Base-by-base conservation (phyloP, 2,797 vertebrate genomes). In the Percopsis omiscomaycus region DNA sequence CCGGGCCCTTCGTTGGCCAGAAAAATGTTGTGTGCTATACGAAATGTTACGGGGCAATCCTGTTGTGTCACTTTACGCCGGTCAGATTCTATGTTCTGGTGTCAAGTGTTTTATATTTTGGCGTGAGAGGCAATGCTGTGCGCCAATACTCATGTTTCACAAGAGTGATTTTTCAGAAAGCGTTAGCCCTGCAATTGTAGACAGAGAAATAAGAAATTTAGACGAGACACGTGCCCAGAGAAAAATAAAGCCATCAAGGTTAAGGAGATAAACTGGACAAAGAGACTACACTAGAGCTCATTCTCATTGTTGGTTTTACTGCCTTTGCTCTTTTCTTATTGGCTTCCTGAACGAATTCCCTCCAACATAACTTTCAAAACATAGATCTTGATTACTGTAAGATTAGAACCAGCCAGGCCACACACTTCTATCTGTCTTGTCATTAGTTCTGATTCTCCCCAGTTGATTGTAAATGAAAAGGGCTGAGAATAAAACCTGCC, bases 91-190 rank as follows among this genome's bases (percentile, higher is more conserved):
- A 64, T 69, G 61, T 62, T 28, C 59, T 56, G 30, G 51, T 64
- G 65, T 68, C 52, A 29, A 62, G 46, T 63, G 61, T 72, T 82
- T 73, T 37, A 59, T 64, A 22, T 72, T 58, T 70, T 64, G 73
- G 52, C 61, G 45, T 15, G 11, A 58, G 44, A 29, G 2, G 0
- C 4, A 22, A 59, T 27, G 46, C 62, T 64, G 52, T 64, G 48
- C 50, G 37, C 52, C 62, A 64, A 46, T 28, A 28, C 75, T 87
- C 70, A 61, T 51, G 62, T 89, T 86, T 79, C 83, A 71, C 15
- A 42, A 15, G 64, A 42, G 55, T 64, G 75, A 65, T 59, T 48
- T 48, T 60, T 13, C 28, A 27, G 57, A 74, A 51, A 45, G 54
- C 37, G 29, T 46, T 22, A 74, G 56, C 52, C 2, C 50, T 62